Conservation (phyloP, 2,888 invertebrate genomes). For the Eupeodes luniger region DNA sequence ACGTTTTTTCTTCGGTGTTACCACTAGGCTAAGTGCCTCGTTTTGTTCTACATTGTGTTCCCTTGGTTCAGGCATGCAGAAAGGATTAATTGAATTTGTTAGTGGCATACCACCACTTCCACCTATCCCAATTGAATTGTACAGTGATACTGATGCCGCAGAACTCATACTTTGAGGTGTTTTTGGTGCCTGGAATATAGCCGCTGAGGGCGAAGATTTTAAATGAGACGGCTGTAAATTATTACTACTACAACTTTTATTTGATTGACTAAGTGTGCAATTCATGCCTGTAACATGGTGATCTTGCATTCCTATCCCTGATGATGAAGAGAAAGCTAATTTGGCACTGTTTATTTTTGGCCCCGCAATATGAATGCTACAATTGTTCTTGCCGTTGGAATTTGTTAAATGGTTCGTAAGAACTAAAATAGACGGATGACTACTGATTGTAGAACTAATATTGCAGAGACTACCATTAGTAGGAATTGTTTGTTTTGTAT, state of each 20-base stretch:
- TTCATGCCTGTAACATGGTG: slow-evolving; percentile 83
- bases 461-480: slow-evolving; percentile 82
- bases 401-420: slow-evolving; percentile 61
- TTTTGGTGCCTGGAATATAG: slow-evolving; percentile 94
- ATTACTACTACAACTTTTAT: slow-evolving; percentile 83
- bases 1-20: slow-evolving; percentile 97
- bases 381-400: slow-evolving; percentile 55
- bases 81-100: slow-evolving; percentile 84
- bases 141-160: slow-evolving; percentile 87
- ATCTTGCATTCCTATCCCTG: slow-evolving; percentile 85
- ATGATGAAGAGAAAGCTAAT: slow-evolving; percentile 84
- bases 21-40: slow-evolving; percentile 97
- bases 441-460: slow-evolving; percentile 77
- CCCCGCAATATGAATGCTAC: slow-evolving; percentile 83
- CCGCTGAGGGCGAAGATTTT: slow-evolving; percentile 88
- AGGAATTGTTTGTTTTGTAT: slow-evolving; percentile 81
- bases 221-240: slow-evolving; percentile 88
- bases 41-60: slow-evolving; percentile 93
- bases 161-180: slow-evolving; percentile 88
- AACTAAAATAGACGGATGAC: slow-evolving; percentile 66
- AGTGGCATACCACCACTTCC: slow-evolving; percentile 78
- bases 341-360: slow-evolving; percentile 87
- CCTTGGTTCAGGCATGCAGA: slow-evolving; percentile 87
- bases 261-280: slow-evolving; percentile 79
- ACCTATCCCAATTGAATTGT: slow-evolving; percentile 87